Percentiles rank a stretch among this genome's conserved stretches.
These are phyloP conservation scores for Polydrusus cervinus DNA, from an alignment of 2,888 invertebrate species.

Conservation along the genomic window DNA sequence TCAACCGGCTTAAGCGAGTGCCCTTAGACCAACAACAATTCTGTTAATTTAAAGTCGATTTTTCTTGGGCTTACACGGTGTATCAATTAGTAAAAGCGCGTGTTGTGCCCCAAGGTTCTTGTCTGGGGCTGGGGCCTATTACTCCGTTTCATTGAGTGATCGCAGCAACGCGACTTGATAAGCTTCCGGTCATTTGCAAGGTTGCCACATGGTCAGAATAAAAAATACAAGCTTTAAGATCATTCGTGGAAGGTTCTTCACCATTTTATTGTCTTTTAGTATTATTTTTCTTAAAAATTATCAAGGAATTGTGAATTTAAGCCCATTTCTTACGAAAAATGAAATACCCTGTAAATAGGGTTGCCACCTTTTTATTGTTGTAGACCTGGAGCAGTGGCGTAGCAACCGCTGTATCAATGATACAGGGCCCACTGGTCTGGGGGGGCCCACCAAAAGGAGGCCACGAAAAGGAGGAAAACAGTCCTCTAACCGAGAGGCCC, in stretches of 20 bases:
- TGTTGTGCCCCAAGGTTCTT: conserved; percentile 55
- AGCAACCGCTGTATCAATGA: too few species aligned
- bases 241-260: neutral
- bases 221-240: neutral
- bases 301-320: too few species aligned
- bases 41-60: conserved; percentile 53
- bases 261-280: too few species aligned
- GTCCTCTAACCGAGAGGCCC: too few species aligned
- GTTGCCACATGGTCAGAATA: conserved; percentile 48
- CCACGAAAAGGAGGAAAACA: too few species aligned
- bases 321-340: too few species aligned
- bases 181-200: conserved; percentile 53
- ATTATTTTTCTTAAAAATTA: too few species aligned
- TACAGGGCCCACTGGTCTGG: too few species aligned
- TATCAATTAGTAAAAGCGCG: conserved; percentile 55
- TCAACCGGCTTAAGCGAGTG: conserved; percentile 32
- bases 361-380: too few species aligned
- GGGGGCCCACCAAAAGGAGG: too few species aligned
- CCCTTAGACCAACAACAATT: conserved; percentile 31
- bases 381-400: too few species aligned
- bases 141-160: conserved; percentile 55
- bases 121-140: conserved; percentile 54
- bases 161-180: conserved; percentile 54
- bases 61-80: conserved; percentile 54
- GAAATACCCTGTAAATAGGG: too few species aligned